Evolutionary conservation across 1,140 invertebrate genomes (phyloP).

Genomic region (Bombus pascuorum): DNA sequence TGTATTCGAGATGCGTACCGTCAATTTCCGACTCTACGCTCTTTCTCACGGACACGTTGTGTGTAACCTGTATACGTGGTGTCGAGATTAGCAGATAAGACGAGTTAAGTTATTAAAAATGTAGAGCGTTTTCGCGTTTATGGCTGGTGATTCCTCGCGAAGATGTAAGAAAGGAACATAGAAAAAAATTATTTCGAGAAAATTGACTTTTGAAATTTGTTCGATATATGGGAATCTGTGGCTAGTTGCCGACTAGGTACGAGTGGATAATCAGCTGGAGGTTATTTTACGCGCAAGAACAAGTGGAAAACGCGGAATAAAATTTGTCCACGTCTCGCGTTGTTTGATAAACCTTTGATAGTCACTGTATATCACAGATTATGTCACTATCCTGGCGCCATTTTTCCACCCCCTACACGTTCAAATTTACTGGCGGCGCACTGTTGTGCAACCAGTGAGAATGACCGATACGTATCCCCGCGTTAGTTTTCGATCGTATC

Average conservation of each 20-base stretch:
- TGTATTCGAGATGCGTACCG: slow-evolving; percentile 14
- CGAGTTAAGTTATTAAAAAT: neutral
- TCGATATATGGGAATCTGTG: no score
- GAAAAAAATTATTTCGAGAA: no score
- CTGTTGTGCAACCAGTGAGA: slow-evolving; percentile 25
- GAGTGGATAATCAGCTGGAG: no score
- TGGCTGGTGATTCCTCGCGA: no score
- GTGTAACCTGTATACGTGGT: neutral
- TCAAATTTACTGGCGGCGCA: neutral
- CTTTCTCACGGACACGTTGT: neutral
- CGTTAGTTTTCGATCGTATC: slow-evolving; percentile 54
- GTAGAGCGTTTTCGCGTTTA: neutral
- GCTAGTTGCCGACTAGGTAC: no score
- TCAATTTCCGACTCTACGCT: neutral
- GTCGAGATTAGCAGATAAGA: neutral
- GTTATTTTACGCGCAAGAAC: no score
- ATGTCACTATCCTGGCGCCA: neutral
- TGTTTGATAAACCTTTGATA: no score
- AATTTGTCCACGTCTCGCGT: no score
- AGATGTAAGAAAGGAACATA: no score
- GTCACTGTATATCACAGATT: neutral
- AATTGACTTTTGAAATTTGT: no score
- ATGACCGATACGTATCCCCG: slow-evolving; percentile 40
- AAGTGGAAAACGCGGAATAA: no score
- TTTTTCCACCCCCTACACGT: slow-evolving; percentile 1